Base-by-base conservation (phyloP, 2,888 invertebrate species). In the Heliconius hortense region DNA sequence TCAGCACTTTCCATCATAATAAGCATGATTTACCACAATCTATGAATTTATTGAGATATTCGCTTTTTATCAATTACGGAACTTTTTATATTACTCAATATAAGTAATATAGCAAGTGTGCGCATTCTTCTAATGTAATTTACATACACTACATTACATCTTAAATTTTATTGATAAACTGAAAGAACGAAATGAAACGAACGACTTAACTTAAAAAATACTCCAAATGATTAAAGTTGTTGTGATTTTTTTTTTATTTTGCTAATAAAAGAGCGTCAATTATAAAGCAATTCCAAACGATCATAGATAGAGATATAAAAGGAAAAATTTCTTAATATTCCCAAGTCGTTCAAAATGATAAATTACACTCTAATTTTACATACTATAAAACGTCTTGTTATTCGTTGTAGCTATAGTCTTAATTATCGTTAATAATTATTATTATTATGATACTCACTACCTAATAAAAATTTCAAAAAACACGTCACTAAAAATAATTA, bases 381-480 rank as follows among this genome's bases (percentile, higher is more conserved):
- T 24, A 66, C 39, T 66, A 66, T 43, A 43, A 66, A 66, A 66
- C 39, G 24, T 43, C 24, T 69, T 56, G n/a, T 69, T 69, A 56
- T 69, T 69, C 69, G 69, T 69, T 69, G 69, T 69, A n/a, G 11
- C 53, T 69, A 24, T 56, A 69, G 53, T 69, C 69, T 53, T 69
- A 56, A 56, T 56, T 31, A 66, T 66, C 39, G 24, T 64, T 39
- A 21, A 39, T 66, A 62, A 10, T 28, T 39, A 43, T 31, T 39
- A 43, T 31, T 66, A 66, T 66, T 35, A 35, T 64, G 63, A 64
- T 64, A 64, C n/a, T n/a, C 31, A 63, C 13, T 66, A 66, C 66
- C 31, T 35, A 56, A 56, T 69, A 69, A 69, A 69, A 69, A 18
- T n/a, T 31, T 56, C 69, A 56, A 69, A 69, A 69, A 35, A 56